Conservation (phyloP, 92 coral and sea anemone genomes). For the Chrysogorgia sp. region DNA sequence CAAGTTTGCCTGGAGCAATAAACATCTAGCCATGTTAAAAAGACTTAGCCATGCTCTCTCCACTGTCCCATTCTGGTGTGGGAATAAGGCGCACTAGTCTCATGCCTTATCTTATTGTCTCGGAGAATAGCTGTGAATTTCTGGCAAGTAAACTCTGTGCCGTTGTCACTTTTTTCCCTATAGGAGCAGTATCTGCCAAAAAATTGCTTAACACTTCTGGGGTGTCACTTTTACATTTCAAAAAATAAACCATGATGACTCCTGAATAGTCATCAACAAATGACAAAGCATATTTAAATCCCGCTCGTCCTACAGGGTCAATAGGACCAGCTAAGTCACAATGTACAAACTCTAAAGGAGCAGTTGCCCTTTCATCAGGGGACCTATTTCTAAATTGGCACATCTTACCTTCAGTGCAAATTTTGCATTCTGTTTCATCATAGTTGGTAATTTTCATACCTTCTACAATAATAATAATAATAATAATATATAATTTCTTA, state of each 20-base stretch:
- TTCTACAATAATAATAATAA: not conserved
- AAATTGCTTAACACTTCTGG: constrained; percentile 13
- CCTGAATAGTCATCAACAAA: constrained; percentile 50
- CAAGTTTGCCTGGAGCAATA: constrained; percentile 20
- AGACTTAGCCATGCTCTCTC: constrained; percentile 52
- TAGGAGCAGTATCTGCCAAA: constrained; percentile 34
- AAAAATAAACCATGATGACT: constrained; percentile 23
- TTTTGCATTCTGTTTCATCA: not conserved
- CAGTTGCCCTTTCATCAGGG: constrained; percentile 1
- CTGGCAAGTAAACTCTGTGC: constrained; percentile 28
- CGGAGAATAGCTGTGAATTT: constrained; percentile 12
- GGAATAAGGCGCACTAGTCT: constrained; percentile 46
- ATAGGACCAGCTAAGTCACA: constrained; percentile 39
- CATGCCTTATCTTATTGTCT: constrained; percentile 25
- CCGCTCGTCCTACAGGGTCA: constrained; percentile 28
- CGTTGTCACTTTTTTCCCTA: constrained; percentile 40
- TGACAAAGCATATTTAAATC: constrained; percentile 34
- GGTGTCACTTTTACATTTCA: constrained; percentile 32
- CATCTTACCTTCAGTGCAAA: constrained; percentile 2
- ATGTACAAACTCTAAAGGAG: constrained; percentile 3
- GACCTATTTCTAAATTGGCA: not conserved
- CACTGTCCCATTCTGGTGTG: constrained; percentile 50
- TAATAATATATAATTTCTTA: too few relatives aligned
- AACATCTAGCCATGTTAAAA: constrained; percentile 50
- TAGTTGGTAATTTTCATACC: constrained; percentile 2